Percentiles rank a stretch among this genome's conserved stretches.
Evolutionary conservation across 2,797 vertebrate species (phyloP).

Genomic region (Peromyscus eremicus): DNA sequence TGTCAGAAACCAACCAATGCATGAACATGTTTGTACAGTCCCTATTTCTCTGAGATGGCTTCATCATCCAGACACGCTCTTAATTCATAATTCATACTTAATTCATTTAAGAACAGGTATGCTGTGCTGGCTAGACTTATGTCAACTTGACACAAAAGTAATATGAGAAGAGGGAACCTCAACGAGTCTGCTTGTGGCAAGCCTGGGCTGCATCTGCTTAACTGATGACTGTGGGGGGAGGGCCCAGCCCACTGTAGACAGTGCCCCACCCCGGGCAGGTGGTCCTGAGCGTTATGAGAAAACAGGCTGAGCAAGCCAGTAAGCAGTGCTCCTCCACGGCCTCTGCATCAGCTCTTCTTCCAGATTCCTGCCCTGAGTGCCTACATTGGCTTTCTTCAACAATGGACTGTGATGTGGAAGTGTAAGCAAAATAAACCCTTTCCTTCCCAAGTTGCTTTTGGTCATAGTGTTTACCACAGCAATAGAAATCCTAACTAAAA

Average conservation of each 20-base stretch:
- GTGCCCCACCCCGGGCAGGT: background rate
- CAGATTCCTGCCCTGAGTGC: background rate
- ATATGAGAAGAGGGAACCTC: background rate
- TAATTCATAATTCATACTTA: slow-evolving; percentile 17
- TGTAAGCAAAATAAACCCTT: background rate
- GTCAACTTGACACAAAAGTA: slow-evolving; percentile 9
- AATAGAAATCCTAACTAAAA: background rate
- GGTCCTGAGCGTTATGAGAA: background rate
- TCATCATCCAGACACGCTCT: slow-evolving; percentile 10
- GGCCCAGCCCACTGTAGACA: background rate
- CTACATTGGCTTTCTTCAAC: background rate
- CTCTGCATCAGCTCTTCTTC: background rate
- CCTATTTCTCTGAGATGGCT: slow-evolving; percentile 15
- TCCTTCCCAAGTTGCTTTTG: background rate
- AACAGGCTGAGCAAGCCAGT: background rate
- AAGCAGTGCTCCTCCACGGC: background rate
- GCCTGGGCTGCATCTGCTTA: background rate
- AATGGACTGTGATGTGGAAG: background rate
- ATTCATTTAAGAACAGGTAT: slow-evolving; percentile 12
- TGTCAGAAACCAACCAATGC: slow-evolving; percentile 40
- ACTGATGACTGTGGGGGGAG: background rate
- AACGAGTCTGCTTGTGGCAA: background rate
- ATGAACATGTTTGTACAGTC: slow-evolving; percentile 7
- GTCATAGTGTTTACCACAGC: background rate
- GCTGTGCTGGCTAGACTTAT: background rate